phyloP scores from a whole-genome alignment of 2,113 vertebrate genomes.

The Podarcis raffonei region DNA sequence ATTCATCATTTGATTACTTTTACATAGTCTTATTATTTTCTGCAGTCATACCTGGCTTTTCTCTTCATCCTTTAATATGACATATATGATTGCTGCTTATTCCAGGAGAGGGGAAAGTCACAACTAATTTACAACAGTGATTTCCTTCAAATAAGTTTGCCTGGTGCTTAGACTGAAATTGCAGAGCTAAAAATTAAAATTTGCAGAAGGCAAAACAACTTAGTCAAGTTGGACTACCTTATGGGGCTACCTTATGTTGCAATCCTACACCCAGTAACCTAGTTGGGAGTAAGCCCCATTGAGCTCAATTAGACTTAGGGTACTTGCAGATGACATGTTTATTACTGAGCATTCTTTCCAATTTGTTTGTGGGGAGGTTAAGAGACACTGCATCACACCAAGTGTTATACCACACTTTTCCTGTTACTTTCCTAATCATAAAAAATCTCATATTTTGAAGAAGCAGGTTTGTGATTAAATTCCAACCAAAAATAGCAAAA shows the following conservation, averaged over 20 bases:
- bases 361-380: too few relatives aligned
- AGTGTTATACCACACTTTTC: too few relatives aligned
- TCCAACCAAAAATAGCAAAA: too few relatives aligned
- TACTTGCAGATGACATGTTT: too few relatives aligned
- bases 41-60: background rate
- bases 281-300: too few relatives aligned
- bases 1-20: slow-evolving; percentile 40
- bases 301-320: too few relatives aligned
- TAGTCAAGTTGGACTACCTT: background rate
- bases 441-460: too few relatives aligned
- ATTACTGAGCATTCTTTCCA: too few relatives aligned
- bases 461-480: too few relatives aligned
- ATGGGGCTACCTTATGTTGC: background rate
- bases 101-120: background rate
- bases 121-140: background rate
- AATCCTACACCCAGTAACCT: too few relatives aligned
- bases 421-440: too few relatives aligned
- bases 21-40: slow-evolving; percentile 10
- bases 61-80: background rate
- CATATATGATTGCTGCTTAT: background rate
- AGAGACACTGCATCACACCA: too few relatives aligned
- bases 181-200: background rate
- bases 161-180: background rate
- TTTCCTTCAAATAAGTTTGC: background rate
- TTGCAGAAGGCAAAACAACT: background rate